These are phyloP conservation scores for Heliconius erato DNA, from an alignment of 2,888 invertebrate genomes.

Conservation along the genomic window DNA sequence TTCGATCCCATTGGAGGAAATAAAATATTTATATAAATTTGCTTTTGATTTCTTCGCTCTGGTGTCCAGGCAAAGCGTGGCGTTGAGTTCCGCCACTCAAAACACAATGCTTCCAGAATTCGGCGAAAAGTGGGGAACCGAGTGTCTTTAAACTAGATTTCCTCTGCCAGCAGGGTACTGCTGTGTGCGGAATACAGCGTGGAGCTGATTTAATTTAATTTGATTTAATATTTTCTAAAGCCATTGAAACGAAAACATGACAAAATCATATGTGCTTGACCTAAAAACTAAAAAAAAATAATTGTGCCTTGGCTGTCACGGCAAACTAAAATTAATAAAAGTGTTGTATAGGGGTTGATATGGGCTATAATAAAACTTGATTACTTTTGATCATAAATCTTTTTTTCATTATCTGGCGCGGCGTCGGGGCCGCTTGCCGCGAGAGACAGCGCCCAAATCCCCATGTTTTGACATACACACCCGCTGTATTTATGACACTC, in stretches of 20 bases:
- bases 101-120: too few relatives aligned
- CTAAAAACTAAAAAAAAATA: conserved; percentile 9
- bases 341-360: conserved; percentile 68
- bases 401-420: conserved; percentile 82
- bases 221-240: background rate
- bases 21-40: too few relatives aligned
- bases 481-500: conserved; percentile 80
- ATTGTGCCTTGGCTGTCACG: conserved; percentile 52
- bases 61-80: too few relatives aligned
- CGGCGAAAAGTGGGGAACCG: too few relatives aligned
- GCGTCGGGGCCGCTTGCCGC: conserved; percentile 63
- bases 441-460: conserved; percentile 77
- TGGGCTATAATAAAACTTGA: conserved; percentile 82
- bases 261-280: background rate
- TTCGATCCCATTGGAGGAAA: too few relatives aligned
- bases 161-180: too few relatives aligned
- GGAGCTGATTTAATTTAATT: too few relatives aligned
- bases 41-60: too few relatives aligned
- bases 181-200: too few relatives aligned
- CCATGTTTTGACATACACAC: conserved; percentile 84
- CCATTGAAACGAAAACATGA: conserved; percentile 4
- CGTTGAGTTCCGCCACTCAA: too few relatives aligned
- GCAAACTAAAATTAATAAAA: conserved; percentile 62
- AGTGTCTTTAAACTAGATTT: too few relatives aligned
- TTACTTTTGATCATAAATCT: conserved; percentile 85